Evolutionary conservation across 2,797 vertebrate genomes (phyloP).

Genomic region (Fistularia commersonii): DNA sequence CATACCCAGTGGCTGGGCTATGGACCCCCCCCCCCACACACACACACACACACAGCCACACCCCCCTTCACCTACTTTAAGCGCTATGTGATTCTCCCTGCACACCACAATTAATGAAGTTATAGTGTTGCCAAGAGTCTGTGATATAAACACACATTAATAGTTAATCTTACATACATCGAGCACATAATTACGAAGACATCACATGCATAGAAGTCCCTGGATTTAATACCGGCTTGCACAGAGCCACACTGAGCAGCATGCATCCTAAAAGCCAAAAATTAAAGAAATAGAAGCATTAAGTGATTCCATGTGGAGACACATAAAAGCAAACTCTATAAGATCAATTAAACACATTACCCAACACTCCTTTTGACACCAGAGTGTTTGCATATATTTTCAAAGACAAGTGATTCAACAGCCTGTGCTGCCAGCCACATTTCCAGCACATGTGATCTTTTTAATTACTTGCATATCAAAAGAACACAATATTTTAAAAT

Average conservation of each 20-base stretch:
- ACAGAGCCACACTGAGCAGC: not conserved
- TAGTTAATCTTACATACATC: no score
- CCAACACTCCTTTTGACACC: constrained; percentile 22
- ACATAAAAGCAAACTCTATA: constrained; percentile 32
- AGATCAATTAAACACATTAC: constrained; percentile 38
- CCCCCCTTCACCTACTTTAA: no score
- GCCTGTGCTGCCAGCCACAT: constrained; percentile 24
- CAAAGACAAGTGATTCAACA: constrained; percentile 39
- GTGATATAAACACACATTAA: no score
- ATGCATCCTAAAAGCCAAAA: constrained; percentile 17
- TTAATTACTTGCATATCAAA: constrained; percentile 32
- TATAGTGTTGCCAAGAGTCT: no score
- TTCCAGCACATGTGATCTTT: constrained; percentile 25
- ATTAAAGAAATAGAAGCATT: constrained; percentile 39
- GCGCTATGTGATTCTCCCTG: no score
- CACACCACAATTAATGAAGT: constrained; percentile 2
- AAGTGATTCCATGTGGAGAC: constrained; percentile 28
- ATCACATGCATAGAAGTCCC: constrained; percentile 22
- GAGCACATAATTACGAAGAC: constrained; percentile 10
- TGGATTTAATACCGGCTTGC: constrained; percentile 9
- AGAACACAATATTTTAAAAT: constrained; percentile 28
- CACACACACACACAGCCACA: constrained; percentile 8
- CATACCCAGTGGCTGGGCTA: constrained; percentile 3
- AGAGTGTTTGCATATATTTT: constrained; percentile 12
- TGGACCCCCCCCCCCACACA: constrained; percentile 2